Conservation (phyloP, 2,113 vertebrate species). For the Deroptyus accipitrinus region DNA sequence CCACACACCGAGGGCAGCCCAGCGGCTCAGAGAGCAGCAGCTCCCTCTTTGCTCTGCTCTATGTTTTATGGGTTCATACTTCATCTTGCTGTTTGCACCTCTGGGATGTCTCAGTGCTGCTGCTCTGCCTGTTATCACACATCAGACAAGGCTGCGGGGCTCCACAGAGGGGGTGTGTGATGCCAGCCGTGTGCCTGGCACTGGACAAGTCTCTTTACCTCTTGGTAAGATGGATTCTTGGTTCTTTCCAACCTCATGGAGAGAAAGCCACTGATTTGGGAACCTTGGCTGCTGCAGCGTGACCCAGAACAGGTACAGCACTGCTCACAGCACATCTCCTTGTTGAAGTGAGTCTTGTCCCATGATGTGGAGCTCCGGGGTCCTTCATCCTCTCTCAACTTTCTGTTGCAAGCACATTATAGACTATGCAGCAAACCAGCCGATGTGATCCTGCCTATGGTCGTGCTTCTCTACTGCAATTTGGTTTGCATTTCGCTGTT, state of each 20-base stretch:
- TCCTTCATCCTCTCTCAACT: background rate
- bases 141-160: background rate
- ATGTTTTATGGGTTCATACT: rapidly evolving
- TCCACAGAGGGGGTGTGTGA: rapidly evolving
- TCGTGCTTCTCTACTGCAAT: background rate
- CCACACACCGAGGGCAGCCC: background rate
- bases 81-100: background rate
- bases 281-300: rapidly evolving
- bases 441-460: background rate
- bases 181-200: background rate
- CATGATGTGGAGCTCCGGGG: rapidly evolving
- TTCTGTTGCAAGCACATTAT: rapidly evolving
- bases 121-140: background rate
- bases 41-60: background rate
- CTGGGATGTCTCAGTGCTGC: background rate
- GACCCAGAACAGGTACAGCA: background rate
- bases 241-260: rapidly evolving
- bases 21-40: rapidly evolving
- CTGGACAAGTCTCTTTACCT: rapidly evolving
- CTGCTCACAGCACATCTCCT: background rate
- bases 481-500: background rate
- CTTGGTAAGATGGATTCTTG: background rate
- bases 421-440: background rate
- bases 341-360: background rate
- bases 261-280: background rate